Percentiles rank a stretch among this genome's conserved stretches.
phyloP scores from a whole-genome alignment of 2,797 vertebrate genomes.

The Xenopus petersii region DNA sequence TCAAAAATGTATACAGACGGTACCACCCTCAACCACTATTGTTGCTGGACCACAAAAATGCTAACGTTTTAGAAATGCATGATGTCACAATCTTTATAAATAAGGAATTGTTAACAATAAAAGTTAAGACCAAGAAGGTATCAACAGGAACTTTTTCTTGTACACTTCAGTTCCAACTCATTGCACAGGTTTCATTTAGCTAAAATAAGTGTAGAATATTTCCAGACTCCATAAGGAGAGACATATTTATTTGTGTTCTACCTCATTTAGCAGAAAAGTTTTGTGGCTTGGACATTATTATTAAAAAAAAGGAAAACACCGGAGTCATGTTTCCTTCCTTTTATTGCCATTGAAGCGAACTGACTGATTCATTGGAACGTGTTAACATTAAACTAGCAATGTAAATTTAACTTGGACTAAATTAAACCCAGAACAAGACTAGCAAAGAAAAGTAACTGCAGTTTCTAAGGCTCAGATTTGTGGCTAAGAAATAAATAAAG shows the following conservation, averaged over 20 bases:
- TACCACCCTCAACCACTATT: too few relatives aligned
- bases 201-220: constrained; percentile 9
- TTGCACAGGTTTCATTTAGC: constrained; percentile 4
- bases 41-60: too few relatives aligned
- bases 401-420: constrained; percentile 31
- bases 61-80: too few relatives aligned
- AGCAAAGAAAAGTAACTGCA: constrained; percentile 32
- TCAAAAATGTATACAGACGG: too few relatives aligned
- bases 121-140: too few relatives aligned
- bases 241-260: constrained; percentile 13
- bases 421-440: constrained; percentile 16
- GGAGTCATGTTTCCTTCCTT: background rate
- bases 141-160: background rate
- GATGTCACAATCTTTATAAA: too few relatives aligned
- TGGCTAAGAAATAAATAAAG: constrained; percentile 15
- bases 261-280: constrained; percentile 34
- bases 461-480: background rate
- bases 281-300: constrained; percentile 12
- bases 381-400: constrained; percentile 46
- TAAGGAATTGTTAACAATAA: too few relatives aligned
- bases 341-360: constrained; percentile 41
- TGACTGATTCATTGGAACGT: constrained; percentile 44
- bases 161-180: background rate
- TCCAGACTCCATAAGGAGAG: constrained; percentile 5
- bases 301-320: constrained; percentile 17